These are phyloP conservation scores for Anarsia innoxiella DNA, from an alignment of 2,888 invertebrate species.

Conservation along the genomic window DNA sequence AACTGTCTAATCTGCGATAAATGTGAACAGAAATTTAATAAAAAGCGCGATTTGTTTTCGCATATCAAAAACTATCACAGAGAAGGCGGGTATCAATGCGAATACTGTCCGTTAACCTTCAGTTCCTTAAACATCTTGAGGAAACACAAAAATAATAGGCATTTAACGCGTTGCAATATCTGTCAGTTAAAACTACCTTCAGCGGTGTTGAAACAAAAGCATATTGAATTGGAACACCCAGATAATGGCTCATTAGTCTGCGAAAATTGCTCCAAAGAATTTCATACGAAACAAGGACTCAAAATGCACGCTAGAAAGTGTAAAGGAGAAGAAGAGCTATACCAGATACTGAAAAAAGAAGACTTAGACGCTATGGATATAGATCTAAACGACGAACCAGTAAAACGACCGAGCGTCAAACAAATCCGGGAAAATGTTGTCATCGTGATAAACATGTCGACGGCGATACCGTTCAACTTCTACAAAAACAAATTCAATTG, in stretches of 20 bases:
- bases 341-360: slow-evolving; percentile 48
- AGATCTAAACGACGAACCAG: slow-evolving; percentile 42
- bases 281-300: slow-evolving; percentile 60
- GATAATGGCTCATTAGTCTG: slow-evolving; percentile 59
- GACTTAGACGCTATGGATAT: slow-evolving; percentile 46
- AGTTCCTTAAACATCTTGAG: slow-evolving; percentile 54
- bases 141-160: slow-evolving; percentile 55
- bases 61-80: slow-evolving; percentile 65
- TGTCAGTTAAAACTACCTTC: slow-evolving; percentile 58
- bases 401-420: slow-evolving; percentile 55
- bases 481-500: slow-evolving; percentile 67
- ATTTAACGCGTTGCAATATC: slow-evolving; percentile 52
- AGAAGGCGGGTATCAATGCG: slow-evolving; percentile 62
- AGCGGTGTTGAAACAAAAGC: slow-evolving; percentile 55
- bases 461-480: slow-evolving; percentile 65
- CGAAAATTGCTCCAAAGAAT: slow-evolving; percentile 53
- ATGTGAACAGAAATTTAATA: slow-evolving; percentile 62
- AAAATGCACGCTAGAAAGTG: slow-evolving; percentile 61
- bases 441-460: slow-evolving; percentile 62
- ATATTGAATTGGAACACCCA: slow-evolving; percentile 58
- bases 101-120: slow-evolving; percentile 51
- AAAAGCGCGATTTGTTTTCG: slow-evolving; percentile 57
- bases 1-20: slow-evolving; percentile 61
- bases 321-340: slow-evolving; percentile 40
- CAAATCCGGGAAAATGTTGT: slow-evolving; percentile 61